phyloP scores from a whole-genome alignment of 2,113 vertebrate genomes.

The Onychorhynchus coronatus region DNA sequence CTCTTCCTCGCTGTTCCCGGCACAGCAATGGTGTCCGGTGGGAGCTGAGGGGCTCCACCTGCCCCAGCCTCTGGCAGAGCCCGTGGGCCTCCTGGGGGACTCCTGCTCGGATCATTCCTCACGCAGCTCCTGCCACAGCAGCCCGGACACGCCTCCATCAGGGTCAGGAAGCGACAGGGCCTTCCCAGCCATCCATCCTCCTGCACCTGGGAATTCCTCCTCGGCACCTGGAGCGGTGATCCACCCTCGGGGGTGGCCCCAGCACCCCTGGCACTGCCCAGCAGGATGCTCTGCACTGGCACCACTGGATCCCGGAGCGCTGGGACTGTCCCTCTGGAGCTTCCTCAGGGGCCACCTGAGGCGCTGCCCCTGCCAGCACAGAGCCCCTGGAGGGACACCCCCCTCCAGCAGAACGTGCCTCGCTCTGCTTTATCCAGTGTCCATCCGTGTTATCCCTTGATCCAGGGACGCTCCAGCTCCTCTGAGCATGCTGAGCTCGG shows the following conservation, averaged over 20 bases:
- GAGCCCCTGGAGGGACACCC: rapidly evolving
- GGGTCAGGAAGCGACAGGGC: neutral
- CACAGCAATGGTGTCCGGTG: rapidly evolving
- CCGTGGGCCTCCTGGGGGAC: no score
- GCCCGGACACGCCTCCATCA: rapidly evolving
- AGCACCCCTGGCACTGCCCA: neutral
- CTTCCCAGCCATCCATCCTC: neutral
- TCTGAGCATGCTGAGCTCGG: neutral
- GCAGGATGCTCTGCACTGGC: no score
- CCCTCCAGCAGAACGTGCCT: neutral
- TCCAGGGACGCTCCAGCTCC: neutral
- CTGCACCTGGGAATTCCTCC: neutral
- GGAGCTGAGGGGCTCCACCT: neutral
- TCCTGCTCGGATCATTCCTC: neutral
- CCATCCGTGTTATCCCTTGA: rapidly evolving
- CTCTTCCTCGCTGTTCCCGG: neutral
- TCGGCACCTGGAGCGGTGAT: rapidly evolving
- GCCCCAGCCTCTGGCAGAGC: neutral
- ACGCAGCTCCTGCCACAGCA: neutral
- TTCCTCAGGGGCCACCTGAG: neutral
- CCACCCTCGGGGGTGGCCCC: neutral
- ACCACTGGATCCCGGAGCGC: neutral
- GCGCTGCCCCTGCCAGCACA: no score
- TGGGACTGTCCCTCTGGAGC: neutral
- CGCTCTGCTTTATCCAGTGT: rapidly evolving